Evolutionary conservation across 2,888 invertebrate species (phyloP).

Genomic region (Rambutsinella grinnellia): DNA sequence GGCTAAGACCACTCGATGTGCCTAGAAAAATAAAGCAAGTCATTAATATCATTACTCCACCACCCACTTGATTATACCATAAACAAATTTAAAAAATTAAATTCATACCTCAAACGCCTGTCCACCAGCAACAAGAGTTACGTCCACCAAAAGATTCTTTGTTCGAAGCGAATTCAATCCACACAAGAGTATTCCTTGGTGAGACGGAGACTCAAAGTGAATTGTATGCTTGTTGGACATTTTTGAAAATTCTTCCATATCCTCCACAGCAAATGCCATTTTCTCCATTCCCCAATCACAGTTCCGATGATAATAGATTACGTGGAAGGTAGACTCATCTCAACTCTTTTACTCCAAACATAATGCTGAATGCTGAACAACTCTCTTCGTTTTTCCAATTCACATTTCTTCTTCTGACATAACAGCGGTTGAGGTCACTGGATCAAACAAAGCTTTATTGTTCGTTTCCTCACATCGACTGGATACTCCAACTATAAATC

Average conservation of each 20-base stretch:
- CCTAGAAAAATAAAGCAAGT: conserved; percentile 69
- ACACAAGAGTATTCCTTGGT: conserved; percentile 73
- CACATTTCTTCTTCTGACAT: too few relatives aligned
- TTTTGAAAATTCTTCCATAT: conserved; percentile 53
- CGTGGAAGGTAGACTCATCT: too few relatives aligned
- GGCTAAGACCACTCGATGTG: conserved; percentile 79
- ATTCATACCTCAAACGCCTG: conserved; percentile 73
- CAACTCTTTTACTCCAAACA: too few relatives aligned
- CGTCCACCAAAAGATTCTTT: conserved; percentile 76
- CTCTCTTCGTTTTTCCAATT: too few relatives aligned
- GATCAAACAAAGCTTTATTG: too few relatives aligned
- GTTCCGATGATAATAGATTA: too few relatives aligned
- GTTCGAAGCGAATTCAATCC: conserved; percentile 76
- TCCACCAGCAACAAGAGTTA: conserved; percentile 77
- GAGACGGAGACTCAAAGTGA: conserved; percentile 74
- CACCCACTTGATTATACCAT: neutral
- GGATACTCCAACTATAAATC: too few relatives aligned
- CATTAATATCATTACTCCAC: neutral
- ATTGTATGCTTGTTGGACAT: conserved; percentile 62
- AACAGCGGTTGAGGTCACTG: too few relatives aligned
- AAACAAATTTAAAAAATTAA: conserved; percentile 15
- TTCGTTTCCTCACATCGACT: too few relatives aligned
- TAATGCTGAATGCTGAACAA: too few relatives aligned
- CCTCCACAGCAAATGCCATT: conserved; percentile 56
- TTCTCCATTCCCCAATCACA: neutral